Evolutionary conservation across 1,140 invertebrate genomes (phyloP), one percentile per base, ranked within the genome.

Genomic region (Scylla paramamosain): DNA sequence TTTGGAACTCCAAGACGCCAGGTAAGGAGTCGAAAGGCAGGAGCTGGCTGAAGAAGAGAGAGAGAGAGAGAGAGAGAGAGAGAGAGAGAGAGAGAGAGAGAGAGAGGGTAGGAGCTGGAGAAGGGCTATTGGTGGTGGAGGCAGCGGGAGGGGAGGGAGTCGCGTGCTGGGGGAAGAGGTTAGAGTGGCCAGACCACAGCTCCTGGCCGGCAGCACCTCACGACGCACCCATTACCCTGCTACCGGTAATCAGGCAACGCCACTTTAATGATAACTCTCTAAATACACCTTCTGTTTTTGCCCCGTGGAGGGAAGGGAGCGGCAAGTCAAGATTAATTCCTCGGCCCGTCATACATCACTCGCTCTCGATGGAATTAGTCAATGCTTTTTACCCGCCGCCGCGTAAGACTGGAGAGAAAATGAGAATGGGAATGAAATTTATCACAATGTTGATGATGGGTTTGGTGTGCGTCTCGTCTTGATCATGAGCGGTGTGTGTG

Each of bases 181-280:
- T n/a, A 48, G 82, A 93, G 92, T 29, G 52, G 48, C 93, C 84
- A 67, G 86, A 88, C 93, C 31, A 4, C 39, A 32, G 8, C 45
- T 12, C 83, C 39, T 52, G 39, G 92, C 93, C 87, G 25, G 28
- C 29, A 94, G 93, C 93, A 45, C 67, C 48, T 94, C 93, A 94
- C 93, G 93, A 94, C 39, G 88, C 88, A 46, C 25, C 93, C 32
- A 94, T 94, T 94, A 94, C 67, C 87, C 45, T 32, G 93, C 93
- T 94, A 94, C 93, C 88, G 93, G 93, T 90, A 94, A 94, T 94
- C 87, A 94, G 87, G 31, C 93, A 59, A 90, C 93, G 93, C 93
- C 83, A 94, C 88, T 90, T 94, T 94, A 94, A 94, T 94, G 88
- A 94, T 94, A 94, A 94, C 87, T 91, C 48, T 94, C 93, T 94